Evolutionary conservation across 2,888 invertebrate species (phyloP).

Genomic region (Zhuqinia jingwanae): DNA sequence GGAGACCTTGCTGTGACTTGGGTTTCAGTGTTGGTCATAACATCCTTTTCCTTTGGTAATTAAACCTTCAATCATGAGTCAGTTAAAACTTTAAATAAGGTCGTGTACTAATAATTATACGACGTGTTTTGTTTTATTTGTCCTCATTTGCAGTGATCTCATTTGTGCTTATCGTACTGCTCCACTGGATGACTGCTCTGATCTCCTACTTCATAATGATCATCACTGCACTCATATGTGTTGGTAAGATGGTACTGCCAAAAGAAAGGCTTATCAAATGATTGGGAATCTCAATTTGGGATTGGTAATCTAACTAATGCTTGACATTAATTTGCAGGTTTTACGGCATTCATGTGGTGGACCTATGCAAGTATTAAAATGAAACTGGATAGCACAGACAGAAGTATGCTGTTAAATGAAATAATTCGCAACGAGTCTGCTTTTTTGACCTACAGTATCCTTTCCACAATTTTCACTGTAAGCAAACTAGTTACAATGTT

Average conservation of each 20-base stretch:
- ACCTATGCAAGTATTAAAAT: slow-evolving; percentile 90
- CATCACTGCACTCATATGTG: slow-evolving; percentile 87
- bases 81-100: too few relatives aligned
- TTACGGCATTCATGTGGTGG: slow-evolving; percentile 93
- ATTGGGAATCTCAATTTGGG: too few relatives aligned
- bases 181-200: slow-evolving; percentile 90
- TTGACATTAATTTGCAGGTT: slow-evolving; percentile 80
- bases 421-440: slow-evolving; percentile 92
- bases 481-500: too few relatives aligned
- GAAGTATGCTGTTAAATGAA: slow-evolving; percentile 85
- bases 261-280: too few relatives aligned
- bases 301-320: too few relatives aligned
- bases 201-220: slow-evolving; percentile 95
- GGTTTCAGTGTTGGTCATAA: slow-evolving; percentile 91
- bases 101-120: neutral
- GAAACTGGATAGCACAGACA: slow-evolving; percentile 84
- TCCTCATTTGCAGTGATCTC: slow-evolving; percentile 87
- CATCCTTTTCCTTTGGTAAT: slow-evolving; percentile 90
- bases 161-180: slow-evolving; percentile 89
- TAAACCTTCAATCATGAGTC: too few relatives aligned
- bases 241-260: slow-evolving; percentile 83
- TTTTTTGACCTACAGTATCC: slow-evolving; percentile 91
- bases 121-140: slow-evolving; percentile 68
- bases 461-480: slow-evolving; percentile 94
- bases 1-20: slow-evolving; percentile 94